A percentile compares a stretch with the other conserved stretches of the same genome.
phyloP scores from a whole-genome alignment of 2,113 vertebrate genomes.

The Cyprinodon brontotheroides region DNA sequence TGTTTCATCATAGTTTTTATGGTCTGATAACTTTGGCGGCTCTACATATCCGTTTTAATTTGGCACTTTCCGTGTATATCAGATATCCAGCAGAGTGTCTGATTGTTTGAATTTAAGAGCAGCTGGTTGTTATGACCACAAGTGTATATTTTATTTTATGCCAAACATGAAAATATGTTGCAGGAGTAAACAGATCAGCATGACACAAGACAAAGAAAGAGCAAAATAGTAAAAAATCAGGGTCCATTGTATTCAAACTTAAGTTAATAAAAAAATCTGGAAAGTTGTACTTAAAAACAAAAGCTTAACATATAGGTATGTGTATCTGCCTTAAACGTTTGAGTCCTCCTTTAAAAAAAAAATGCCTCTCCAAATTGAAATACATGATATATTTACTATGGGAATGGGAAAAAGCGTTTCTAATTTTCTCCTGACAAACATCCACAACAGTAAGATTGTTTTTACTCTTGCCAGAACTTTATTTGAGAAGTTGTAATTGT shows the following conservation, averaged over 20 bases:
- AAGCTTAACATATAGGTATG: no score
- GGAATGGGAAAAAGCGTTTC: no score
- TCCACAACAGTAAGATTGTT: no score
- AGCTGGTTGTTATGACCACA: constrained; percentile 1
- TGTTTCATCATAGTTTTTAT: constrained; percentile 10
- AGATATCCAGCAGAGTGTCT: constrained; percentile 26
- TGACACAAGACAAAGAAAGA: not conserved
- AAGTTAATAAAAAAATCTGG: no score
- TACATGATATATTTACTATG: no score
- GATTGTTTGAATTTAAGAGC: constrained; percentile 23
- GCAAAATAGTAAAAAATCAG: not conserved
- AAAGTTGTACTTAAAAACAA: no score
- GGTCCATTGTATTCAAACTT: not conserved
- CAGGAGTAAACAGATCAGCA: not conserved
- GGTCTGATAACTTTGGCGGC: constrained; percentile 7
- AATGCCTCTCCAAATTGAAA: no score
- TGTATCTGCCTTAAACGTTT: no score
- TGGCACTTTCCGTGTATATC: constrained; percentile 5
- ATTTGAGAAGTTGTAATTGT: no score
- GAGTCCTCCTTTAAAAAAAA: no score
- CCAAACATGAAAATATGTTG: not conserved
- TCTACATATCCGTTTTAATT: constrained; percentile 16
- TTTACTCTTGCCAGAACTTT: no score
- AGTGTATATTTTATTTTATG: not conserved
- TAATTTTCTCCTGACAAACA: no score